A percentile compares a stretch with the other conserved stretches of the same genome.
Evolutionary conservation across 2,888 invertebrate genomes (phyloP).

Genomic region (Brenthis ino): DNA sequence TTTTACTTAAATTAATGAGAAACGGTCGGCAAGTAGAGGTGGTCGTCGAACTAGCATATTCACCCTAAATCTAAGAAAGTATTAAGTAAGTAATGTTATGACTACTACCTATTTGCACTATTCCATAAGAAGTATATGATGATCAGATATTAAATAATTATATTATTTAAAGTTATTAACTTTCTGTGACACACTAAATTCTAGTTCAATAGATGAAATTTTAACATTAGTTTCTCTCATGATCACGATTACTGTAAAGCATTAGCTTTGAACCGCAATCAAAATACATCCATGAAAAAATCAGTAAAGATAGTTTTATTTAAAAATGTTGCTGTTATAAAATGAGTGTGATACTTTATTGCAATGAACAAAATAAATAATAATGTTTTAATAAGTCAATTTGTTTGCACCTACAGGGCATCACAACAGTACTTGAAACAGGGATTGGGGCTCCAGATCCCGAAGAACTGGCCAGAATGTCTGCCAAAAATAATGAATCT

Average conservation of each 20-base stretch:
- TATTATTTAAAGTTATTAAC: background rate
- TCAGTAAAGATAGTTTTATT: no score
- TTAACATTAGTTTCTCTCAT: no score
- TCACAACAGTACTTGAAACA: conserved; percentile 89
- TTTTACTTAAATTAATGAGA: no score
- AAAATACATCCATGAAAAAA: background rate
- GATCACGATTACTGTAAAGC: no score
- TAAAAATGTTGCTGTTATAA: no score
- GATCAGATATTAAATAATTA: no score
- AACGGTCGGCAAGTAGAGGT: no score
- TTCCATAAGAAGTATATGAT: no score
- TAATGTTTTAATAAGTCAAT: background rate
- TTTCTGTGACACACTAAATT: no score
- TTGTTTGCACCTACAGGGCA: conserved; percentile 79
- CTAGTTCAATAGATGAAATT: no score
- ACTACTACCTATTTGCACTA: no score
- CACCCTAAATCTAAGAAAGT: background rate
- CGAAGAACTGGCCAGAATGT: conserved; percentile 86
- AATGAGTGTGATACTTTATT: background rate
- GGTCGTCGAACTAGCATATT: conserved; percentile 27
- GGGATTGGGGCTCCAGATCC: conserved; percentile 93
- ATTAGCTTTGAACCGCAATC: background rate
- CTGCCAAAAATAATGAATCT: conserved; percentile 47
- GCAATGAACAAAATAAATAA: background rate
- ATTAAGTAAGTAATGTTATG: no score